phyloP scores from a whole-genome alignment of 2,888 invertebrate genomes.

The Epistrophe eligans region DNA sequence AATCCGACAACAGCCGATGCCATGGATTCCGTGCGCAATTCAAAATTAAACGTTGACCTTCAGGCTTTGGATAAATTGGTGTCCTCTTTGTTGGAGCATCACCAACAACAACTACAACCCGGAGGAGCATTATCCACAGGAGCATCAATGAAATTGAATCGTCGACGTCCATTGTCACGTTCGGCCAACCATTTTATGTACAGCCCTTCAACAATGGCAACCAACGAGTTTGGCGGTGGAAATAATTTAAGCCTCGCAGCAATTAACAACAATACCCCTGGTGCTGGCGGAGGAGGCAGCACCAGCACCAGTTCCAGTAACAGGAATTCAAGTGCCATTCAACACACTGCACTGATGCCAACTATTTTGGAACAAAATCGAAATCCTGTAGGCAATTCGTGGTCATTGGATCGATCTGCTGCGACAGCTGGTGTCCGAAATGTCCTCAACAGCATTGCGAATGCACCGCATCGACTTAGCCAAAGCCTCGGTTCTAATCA shows the following conservation, averaged over 20 bases:
- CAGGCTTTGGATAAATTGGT: constrained; percentile 87
- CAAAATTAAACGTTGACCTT: constrained; percentile 86
- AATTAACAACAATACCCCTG: constrained; percentile 52
- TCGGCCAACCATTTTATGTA: constrained; percentile 81
- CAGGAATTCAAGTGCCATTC: constrained; percentile 65
- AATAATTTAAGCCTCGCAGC: constrained; percentile 69
- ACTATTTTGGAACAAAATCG: constrained; percentile 83
- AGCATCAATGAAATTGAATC: constrained; percentile 81
- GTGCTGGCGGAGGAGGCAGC: constrained; percentile 46
- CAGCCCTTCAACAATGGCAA: constrained; percentile 69
- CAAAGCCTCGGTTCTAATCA: constrained; percentile 73
- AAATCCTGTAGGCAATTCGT: constrained; percentile 76
- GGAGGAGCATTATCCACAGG: constrained; percentile 32
- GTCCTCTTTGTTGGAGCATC: constrained; percentile 85
- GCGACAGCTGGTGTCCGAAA: constrained; percentile 80
- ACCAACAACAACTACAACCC: constrained; percentile 51
- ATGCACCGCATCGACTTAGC: constrained; percentile 79
- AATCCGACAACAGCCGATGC: constrained; percentile 69
- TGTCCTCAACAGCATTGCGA: constrained; percentile 80
- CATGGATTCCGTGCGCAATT: constrained; percentile 82
- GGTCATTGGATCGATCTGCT: constrained; percentile 80
- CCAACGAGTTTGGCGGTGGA: constrained; percentile 60
- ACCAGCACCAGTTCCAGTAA: neutral
- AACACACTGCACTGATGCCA: constrained; percentile 81
- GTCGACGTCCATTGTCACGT: constrained; percentile 83